Conservation (phyloP, 2,797 vertebrate genomes). For the Pangasius krempfi region DNA sequence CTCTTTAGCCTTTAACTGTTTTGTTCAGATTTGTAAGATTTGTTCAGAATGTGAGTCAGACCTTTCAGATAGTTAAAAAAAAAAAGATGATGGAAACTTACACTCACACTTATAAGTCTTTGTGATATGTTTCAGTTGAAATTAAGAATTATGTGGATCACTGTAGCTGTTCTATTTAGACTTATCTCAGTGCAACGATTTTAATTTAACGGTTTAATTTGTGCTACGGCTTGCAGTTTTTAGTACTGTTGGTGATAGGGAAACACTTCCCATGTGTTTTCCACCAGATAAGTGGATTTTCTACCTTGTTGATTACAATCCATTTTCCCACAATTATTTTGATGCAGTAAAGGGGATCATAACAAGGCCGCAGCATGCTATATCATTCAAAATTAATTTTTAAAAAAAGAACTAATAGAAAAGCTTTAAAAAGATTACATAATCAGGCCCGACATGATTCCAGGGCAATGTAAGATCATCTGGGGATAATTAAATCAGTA, state of each 20-base stretch:
- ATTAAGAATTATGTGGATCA: neutral
- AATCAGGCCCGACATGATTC: neutral
- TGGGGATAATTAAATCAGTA: slow-evolving; percentile 16
- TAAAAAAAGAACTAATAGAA: neutral
- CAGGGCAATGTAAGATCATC: neutral
- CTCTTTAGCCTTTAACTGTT: neutral
- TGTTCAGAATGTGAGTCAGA: neutral
- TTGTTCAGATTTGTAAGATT: neutral
- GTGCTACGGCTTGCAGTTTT: neutral
- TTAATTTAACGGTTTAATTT: neutral
- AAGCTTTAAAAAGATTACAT: neutral
- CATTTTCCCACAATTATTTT: neutral
- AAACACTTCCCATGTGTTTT: slow-evolving; percentile 4
- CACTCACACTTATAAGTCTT: neutral
- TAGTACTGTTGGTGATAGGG: neutral
- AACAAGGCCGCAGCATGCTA: neutral
- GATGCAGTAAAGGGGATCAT: neutral
- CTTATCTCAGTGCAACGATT: neutral
- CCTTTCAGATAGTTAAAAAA: neutral
- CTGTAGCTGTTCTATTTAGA: neutral
- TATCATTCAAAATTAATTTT: neutral
- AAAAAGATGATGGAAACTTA: neutral
- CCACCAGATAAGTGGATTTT: slow-evolving; percentile 10
- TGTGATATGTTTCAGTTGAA: neutral
- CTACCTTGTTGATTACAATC: neutral